A percentile compares a stretch with the other conserved stretches of the same genome.
phyloP scores from a whole-genome alignment of 2,888 invertebrate genomes.

The Steinernema carpocapsae region DNA sequence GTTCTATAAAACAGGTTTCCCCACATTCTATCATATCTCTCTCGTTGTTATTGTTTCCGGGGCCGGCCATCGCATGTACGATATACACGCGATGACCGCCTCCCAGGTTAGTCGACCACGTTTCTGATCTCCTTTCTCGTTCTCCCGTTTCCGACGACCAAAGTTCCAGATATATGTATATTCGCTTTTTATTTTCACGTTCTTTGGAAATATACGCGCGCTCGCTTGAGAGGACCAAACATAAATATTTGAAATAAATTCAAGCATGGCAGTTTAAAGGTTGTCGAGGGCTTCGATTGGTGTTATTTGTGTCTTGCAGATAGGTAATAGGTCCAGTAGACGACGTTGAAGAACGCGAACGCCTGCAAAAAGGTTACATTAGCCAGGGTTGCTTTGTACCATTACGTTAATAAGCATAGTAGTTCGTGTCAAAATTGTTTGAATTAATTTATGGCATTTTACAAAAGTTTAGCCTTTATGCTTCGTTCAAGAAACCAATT shows the following conservation, averaged over 20 bases:
- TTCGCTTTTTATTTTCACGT: no score
- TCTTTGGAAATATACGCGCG: neutral
- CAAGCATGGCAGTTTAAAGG: neutral
- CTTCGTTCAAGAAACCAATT: no score
- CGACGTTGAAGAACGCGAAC: constrained; percentile 61
- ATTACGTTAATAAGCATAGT: no score
- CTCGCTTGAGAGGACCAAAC: neutral
- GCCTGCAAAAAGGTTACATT: constrained; percentile 45
- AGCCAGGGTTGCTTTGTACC: neutral
- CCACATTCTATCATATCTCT: constrained; percentile 12
- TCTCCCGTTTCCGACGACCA: neutral
- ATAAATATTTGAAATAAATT: neutral
- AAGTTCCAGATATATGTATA: no score
- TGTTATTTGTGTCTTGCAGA: constrained; percentile 34
- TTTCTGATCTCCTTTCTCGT: neutral
- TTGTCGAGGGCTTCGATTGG: neutral
- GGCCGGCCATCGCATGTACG: neutral
- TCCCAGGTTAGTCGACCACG: no score
- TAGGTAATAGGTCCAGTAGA: constrained; percentile 62
- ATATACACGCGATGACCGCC: neutral
- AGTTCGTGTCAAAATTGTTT: no score
- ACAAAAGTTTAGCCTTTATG: no score
- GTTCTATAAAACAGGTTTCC: constrained; percentile 18
- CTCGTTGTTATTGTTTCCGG: neutral
- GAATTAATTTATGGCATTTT: no score